phyloP scores from a whole-genome alignment of 2,888 invertebrate genomes.

The Clusia tigrina region DNA sequence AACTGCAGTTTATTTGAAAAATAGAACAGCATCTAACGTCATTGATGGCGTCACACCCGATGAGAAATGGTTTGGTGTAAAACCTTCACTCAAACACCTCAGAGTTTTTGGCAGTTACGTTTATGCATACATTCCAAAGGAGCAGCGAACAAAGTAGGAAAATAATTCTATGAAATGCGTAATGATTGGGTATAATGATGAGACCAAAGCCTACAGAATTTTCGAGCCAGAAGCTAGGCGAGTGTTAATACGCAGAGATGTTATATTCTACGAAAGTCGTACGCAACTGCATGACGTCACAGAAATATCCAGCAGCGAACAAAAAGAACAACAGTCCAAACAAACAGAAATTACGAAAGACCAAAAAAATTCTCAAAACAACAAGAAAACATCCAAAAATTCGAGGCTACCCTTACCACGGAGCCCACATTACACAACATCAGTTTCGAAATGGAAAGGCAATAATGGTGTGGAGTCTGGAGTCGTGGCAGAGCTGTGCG shows the following conservation, averaged over 20 bases:
- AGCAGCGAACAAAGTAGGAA: conserved; percentile 23
- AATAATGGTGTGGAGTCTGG: conserved; percentile 2
- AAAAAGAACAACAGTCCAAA: no score
- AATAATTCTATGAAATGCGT: conserved; percentile 21
- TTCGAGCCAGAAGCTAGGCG: conserved; percentile 14
- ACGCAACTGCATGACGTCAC: background rate
- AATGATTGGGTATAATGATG: conserved; percentile 22
- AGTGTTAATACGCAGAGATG: conserved; percentile 26
- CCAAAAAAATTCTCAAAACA: no score
- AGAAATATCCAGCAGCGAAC: no score
- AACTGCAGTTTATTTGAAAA: conserved; percentile 49
- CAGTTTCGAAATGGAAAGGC: conserved; percentile 7
- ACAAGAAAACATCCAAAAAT: conserved; percentile 19
- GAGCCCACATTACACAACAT: conserved; percentile 14
- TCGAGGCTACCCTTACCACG: conserved; percentile 20
- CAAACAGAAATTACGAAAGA: no score
- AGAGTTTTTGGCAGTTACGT: conserved; percentile 28
- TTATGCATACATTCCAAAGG: conserved; percentile 25
- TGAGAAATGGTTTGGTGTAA: conserved; percentile 38
- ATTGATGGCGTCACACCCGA: conserved; percentile 36
- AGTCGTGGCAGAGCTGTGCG: conserved; percentile 18
- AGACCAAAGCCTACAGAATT: conserved; percentile 6
- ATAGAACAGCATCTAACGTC: conserved; percentile 42
- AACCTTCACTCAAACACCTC: conserved; percentile 32
- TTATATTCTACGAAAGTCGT: conserved; percentile 23